Evolutionary conservation across 2,797 vertebrate species (phyloP), one percentile per base, ranked within the genome.

Genomic region (Sandelia bainsii): DNA sequence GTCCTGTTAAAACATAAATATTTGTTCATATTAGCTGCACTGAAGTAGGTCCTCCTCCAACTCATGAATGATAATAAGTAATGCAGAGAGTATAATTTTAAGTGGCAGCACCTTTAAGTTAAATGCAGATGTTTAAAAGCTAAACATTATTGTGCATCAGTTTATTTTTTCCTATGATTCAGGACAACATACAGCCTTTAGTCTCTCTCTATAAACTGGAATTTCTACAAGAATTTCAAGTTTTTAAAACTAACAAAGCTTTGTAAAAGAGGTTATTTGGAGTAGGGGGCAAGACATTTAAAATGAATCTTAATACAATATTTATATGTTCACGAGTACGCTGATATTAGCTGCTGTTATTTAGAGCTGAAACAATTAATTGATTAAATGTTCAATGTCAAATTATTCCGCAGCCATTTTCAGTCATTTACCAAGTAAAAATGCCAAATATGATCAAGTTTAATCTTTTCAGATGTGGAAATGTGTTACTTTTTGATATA

Each of bases 271-370:
- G 16, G 16, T 3, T 16, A 4, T 17, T 17, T 44, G 42, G 6
- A 16, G 14, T 16, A 44, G 14, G 39, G 1, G 16, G 5, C 19
- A 16, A 44, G 42, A 44, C 42, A 5, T 17, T 44, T 5, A 4
- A 16, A 13, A 44, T 19, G 3, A 1, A 44, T 44, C 16, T 44
- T 16, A 44, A 17, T 14, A 44, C 1, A 40, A 22, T 37, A 73
- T 34, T 20, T 51, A 20, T 51, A 17, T 65, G 8, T 22, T 3
- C 46, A 27, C 20, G 5, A 46, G 7, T 23, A 32, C 5, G 42
- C 5, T 8, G 5, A 49, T 57, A 62, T 44, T 53, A 48, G 17
- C 29, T 52, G 20, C 34, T 66, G 8, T 29, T 44, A 51, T 69
- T 19, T 23, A 37, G 27, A 52, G 4, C 20, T 50, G 45, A 63